Percentiles rank a stretch among this genome's conserved stretches.
Conservation (phyloP, 2,888 invertebrate genomes). For the Troides helena region DNA sequence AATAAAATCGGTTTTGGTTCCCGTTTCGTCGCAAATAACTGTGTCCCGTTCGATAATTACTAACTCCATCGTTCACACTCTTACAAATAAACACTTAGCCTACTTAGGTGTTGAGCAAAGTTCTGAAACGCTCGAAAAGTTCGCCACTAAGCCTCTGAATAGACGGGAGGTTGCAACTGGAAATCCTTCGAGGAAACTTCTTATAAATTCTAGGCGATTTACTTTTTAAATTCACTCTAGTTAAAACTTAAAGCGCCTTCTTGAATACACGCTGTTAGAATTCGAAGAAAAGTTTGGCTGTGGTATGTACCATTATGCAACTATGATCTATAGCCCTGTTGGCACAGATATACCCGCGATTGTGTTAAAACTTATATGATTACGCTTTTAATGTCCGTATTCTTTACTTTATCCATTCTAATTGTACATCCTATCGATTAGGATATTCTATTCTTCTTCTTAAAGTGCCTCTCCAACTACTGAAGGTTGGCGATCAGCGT, state of each 20-base stretch:
- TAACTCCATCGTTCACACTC: conserved; percentile 5
- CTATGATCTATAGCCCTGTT: not conserved
- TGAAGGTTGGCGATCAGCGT: too few species aligned
- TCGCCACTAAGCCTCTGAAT: conserved; percentile 28
- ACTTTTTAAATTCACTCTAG: conserved; percentile 28
- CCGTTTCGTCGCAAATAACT: not conserved
- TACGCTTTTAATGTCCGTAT: too few species aligned
- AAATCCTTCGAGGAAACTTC: conserved; percentile 26
- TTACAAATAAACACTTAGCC: conserved; percentile 25
- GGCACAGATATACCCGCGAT: too few species aligned
- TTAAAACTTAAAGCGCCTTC: conserved; percentile 26
- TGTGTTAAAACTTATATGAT: too few species aligned
- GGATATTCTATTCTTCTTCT: too few species aligned
- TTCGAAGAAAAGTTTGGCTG: conserved; percentile 14
- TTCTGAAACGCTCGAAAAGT: conserved; percentile 25
- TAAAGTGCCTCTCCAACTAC: too few species aligned
- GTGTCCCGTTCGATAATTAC: not conserved
- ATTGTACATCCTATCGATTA: too few species aligned
- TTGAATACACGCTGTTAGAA: conserved; percentile 20
- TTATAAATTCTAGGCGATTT: conserved; percentile 28
- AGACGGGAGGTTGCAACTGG: conserved; percentile 26
- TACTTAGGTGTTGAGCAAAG: conserved; percentile 25
- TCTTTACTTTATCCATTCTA: too few species aligned
- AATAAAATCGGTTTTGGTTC: not conserved
- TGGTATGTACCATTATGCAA: conserved; percentile 2